These are phyloP conservation scores for Stenodera caucasica DNA, from an alignment of 2,888 invertebrate genomes.

Conservation along the genomic window DNA sequence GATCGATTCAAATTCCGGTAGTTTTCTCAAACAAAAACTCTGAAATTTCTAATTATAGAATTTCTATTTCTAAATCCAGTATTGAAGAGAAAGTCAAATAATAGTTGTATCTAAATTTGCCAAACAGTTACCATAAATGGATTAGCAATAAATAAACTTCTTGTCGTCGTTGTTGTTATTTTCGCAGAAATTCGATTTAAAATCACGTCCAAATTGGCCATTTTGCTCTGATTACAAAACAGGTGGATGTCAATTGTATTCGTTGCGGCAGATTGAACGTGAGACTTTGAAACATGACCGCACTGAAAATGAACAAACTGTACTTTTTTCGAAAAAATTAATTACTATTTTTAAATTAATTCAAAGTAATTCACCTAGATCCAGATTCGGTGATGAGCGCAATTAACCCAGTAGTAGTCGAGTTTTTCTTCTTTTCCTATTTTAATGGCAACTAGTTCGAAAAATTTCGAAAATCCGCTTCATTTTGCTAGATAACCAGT, in stretches of 20 bases:
- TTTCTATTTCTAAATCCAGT: neutral
- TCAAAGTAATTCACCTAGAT: constrained; percentile 4
- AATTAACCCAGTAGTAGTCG: neutral
- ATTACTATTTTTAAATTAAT: neutral
- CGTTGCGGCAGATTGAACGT: constrained; percentile 3
- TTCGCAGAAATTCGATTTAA: neutral
- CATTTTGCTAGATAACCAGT: no score
- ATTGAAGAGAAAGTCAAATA: neutral
- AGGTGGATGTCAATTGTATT: neutral
- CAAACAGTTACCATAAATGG: neutral
- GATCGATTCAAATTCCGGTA: neutral
- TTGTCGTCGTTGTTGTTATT: neutral
- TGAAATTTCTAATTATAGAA: neutral
- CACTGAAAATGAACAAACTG: constrained; percentile 1
- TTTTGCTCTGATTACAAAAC: constrained; percentile 6
- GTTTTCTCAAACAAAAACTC: neutral
- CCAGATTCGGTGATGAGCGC: neutral
- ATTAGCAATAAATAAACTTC: neutral
- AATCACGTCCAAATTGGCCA: neutral
- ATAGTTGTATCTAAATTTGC: neutral
- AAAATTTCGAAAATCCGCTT: no score
- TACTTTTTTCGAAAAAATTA: neutral
- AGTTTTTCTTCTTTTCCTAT: no score
- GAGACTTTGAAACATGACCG: neutral
- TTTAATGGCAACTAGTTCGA: no score